Conservation (phyloP, 2,888 invertebrate species). For the Galeruca laticollis region DNA sequence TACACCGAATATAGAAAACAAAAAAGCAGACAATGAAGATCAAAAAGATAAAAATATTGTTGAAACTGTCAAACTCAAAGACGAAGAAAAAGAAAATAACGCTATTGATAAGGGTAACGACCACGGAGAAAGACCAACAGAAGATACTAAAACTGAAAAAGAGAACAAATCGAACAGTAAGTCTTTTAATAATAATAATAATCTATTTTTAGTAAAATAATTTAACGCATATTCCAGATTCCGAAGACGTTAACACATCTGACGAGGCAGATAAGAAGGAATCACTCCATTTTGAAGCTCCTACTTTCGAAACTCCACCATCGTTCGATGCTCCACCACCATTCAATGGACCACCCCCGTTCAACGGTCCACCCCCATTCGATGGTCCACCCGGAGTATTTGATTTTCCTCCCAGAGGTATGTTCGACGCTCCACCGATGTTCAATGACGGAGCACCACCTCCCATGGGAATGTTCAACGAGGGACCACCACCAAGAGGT, state of each 20-base stretch:
- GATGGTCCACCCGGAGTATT: conserved; percentile 42
- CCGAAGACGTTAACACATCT: neutral
- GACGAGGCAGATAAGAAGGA: neutral
- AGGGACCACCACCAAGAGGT: conserved; percentile 23
- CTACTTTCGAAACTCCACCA: neutral
- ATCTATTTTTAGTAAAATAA: neutral
- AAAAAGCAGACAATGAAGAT: neutral
- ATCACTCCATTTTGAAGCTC: conserved; percentile 12
- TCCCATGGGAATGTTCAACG: conserved; percentile 28
- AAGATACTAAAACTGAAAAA: neutral
- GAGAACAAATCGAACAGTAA: neutral
- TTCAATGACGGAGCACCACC: conserved; percentile 16
- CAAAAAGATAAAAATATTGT: no score
- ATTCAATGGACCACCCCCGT: conserved; percentile 7
- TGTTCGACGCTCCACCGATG: conserved; percentile 35
- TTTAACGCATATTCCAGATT: neutral
- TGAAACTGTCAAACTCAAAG: conserved; percentile 5
- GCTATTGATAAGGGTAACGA: neutral
- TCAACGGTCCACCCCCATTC: conserved; percentile 26
- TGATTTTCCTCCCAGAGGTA: conserved; percentile 33
- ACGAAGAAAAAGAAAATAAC: neutral
- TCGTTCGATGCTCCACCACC: conserved; percentile 21
- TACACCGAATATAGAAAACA: conserved; percentile 1
- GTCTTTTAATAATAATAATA: neutral
- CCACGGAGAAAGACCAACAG: neutral